Evolutionary conservation across 2,797 vertebrate genomes (phyloP).

Genomic region (Takifugu rubripes): DNA sequence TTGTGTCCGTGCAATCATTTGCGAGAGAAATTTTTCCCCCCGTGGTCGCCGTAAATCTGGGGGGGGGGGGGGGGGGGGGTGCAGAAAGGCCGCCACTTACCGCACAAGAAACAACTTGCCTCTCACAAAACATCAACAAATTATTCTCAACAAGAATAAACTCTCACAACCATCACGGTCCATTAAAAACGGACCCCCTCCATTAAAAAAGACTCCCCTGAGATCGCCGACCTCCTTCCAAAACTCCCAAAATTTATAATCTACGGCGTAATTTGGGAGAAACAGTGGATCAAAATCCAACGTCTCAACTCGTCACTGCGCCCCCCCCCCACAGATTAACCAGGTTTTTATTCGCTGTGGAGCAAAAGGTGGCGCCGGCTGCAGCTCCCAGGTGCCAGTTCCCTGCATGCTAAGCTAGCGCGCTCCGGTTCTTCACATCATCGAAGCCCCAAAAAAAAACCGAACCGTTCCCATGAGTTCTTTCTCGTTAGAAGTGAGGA

Average conservation of each 20-base stretch:
- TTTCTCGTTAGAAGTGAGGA: slow-evolving; percentile 13
- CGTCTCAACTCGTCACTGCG: slow-evolving; percentile 21
- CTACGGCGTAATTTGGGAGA: slow-evolving; percentile 50
- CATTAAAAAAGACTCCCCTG: slow-evolving; percentile 34
- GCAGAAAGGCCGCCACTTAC: no score
- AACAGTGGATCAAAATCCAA: slow-evolving; percentile 42
- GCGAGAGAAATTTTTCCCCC: no score
- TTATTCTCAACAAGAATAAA: slow-evolving; percentile 39
- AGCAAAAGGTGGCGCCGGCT: slow-evolving; percentile 11
- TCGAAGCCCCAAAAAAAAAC: slow-evolving; percentile 19
- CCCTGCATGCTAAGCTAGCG: slow-evolving; percentile 19
- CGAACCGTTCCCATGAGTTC: slow-evolving; percentile 1
- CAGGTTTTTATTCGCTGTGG: background rate
- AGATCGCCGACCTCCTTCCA: slow-evolving; percentile 47
- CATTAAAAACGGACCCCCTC: slow-evolving; percentile 46
- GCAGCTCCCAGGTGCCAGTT: slow-evolving; percentile 21
- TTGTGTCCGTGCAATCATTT: no score
- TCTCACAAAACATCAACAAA: background rate
- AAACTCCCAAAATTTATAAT: slow-evolving; percentile 55
- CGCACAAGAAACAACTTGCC: slow-evolving; percentile 12
- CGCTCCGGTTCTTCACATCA: slow-evolving; percentile 16
- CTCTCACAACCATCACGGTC: slow-evolving; percentile 43
- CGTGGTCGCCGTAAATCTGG: no score
- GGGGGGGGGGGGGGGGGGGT: no score
- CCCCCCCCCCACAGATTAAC: background rate